phyloP scores from a whole-genome alignment of 2,797 vertebrate species.

The Mastacembelus armatus region DNA sequence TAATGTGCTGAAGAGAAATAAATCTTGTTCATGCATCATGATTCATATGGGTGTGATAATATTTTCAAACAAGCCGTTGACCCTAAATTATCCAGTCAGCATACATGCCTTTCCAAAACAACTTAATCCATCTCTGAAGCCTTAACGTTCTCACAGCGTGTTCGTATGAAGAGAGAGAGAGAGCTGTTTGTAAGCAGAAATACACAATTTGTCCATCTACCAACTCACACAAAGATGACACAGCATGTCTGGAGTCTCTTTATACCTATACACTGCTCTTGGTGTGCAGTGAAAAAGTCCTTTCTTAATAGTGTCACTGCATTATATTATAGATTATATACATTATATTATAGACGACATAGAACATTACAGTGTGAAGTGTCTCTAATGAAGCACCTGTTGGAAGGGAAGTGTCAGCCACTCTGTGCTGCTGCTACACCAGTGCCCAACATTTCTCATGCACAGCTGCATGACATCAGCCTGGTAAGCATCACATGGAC shows the following conservation, averaged over 20 bases:
- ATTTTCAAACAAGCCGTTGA: conserved; percentile 16
- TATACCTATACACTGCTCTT: too few species aligned
- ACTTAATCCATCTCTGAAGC: conserved; percentile 12
- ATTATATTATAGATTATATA: background rate
- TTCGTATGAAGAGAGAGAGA: background rate
- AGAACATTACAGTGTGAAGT: background rate
- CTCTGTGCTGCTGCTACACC: conserved; percentile 3
- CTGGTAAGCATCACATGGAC: conserved; percentile 27
- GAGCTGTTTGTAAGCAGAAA: too few species aligned
- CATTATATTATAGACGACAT: conserved; percentile 3
- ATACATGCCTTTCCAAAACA: conserved; percentile 64
- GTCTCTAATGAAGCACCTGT: conserved; percentile 19
- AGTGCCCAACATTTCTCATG: conserved; percentile 10
- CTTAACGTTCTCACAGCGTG: background rate
- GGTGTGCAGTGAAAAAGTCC: too few species aligned
- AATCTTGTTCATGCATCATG: conserved; percentile 1
- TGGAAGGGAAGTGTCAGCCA: conserved; percentile 3
- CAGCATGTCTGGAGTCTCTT: too few species aligned
- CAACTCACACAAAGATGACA: too few species aligned
- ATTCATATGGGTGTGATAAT: conserved; percentile 38
- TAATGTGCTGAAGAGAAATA: conserved; percentile 20
- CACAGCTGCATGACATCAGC: conserved; percentile 32
- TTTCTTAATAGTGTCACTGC: too few species aligned
- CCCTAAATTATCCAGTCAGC: conserved; percentile 44
- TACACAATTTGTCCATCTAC: background rate